Evolutionary conservation across 2,888 invertebrate genomes (phyloP).

Genomic region (Tiphia femorata): DNA sequence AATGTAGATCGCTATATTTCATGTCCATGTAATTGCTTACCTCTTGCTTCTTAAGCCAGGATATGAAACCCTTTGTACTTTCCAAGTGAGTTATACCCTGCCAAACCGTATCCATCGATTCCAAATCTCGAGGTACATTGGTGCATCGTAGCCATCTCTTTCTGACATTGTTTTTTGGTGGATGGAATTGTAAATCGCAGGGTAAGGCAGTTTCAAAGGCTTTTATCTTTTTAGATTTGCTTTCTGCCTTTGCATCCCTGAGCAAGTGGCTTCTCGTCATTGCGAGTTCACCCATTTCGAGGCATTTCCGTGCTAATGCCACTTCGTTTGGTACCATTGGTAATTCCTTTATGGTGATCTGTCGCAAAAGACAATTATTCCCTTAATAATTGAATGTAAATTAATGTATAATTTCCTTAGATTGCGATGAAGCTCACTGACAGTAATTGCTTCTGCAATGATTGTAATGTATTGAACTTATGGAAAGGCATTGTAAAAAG

Average conservation of each 20-base stretch:
- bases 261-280: slow-evolving; percentile 71
- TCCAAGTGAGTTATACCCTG: slow-evolving; percentile 74
- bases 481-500: no score
- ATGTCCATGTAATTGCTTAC: no score
- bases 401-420: no score
- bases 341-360: slow-evolving; percentile 73
- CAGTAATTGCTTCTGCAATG: no score
- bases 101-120: slow-evolving; percentile 76
- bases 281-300: slow-evolving; percentile 70
- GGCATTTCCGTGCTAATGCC: slow-evolving; percentile 70
- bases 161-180: slow-evolving; percentile 72
- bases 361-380: background rate
- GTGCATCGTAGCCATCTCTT: slow-evolving; percentile 73
- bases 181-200: slow-evolving; percentile 70
- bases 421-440: no score
- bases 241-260: slow-evolving; percentile 71
- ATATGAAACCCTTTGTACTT: slow-evolving; percentile 54
- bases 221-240: slow-evolving; percentile 67
- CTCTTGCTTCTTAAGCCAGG: no score
- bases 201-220: slow-evolving; percentile 73
- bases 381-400: no score
- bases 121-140: slow-evolving; percentile 73
- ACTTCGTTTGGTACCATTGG: slow-evolving; percentile 73
- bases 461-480: no score
- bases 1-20: no score